Conservation (phyloP, 2,113 vertebrate genomes). For the Corydoras maculifer region DNA sequence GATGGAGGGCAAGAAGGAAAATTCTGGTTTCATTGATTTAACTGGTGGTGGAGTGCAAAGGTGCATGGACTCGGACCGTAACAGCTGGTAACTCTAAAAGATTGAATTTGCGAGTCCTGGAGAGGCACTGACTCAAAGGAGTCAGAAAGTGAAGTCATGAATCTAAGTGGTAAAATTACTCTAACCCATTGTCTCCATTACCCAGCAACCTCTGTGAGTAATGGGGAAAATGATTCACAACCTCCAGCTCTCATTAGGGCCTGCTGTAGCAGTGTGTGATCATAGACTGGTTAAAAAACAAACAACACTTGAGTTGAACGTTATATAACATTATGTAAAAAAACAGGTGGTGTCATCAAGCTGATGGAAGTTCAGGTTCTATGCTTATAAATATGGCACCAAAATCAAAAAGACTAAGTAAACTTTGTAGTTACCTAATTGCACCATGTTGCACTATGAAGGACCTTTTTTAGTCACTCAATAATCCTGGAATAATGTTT, state of each 20-base stretch:
- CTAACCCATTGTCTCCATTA: background rate
- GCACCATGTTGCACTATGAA: no score
- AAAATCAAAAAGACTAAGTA: no score
- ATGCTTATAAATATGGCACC: no score
- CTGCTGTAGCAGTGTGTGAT: background rate
- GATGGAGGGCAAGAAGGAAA: background rate
- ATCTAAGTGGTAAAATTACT: background rate
- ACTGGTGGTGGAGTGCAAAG: conserved; percentile 24
- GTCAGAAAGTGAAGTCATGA: background rate
- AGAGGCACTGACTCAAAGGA: conserved; percentile 15
- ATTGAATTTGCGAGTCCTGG: conserved; percentile 31
- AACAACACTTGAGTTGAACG: no score
- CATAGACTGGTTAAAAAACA: background rate
- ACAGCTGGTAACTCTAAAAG: conserved; percentile 16
- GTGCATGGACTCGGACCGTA: conserved; percentile 36
- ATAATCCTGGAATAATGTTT: no score
- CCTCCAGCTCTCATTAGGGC: background rate
- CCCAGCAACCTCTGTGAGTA: background rate
- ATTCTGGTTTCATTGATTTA: conserved; percentile 46
- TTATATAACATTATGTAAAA: no score
- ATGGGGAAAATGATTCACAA: background rate
- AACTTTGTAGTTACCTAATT: no score
- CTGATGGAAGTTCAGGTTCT: no score
- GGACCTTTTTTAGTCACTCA: no score
- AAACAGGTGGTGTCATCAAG: no score